Base-by-base conservation (phyloP, 2,113 vertebrate species). In the Microcebus jonahi region DNA sequence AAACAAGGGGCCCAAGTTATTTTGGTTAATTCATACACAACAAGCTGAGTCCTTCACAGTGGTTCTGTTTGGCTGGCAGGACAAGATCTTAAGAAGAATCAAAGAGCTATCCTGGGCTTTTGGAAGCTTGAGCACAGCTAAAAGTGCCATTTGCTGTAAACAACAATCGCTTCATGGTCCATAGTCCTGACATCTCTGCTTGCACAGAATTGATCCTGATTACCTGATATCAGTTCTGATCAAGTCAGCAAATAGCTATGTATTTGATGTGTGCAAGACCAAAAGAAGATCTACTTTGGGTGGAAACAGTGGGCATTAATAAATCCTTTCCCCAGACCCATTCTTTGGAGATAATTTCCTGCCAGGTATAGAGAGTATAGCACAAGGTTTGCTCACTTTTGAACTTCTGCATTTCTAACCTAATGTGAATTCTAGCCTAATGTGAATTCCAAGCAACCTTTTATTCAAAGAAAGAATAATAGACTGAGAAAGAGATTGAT, bases 401-500 rank as follows among this genome's bases (percentile, higher is more conserved):
- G 42, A 95, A 93, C 85, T 95, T 90, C 5, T 77, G 55, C 71
- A 76, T 92, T 92, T 75, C 87, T 95, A 70, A 94, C 61, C 53
- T 61, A 88, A 85, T 82, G 70, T 94, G 96, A 95, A 94, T 96
- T 88, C 71, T 95, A 70, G 93, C 61, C 53, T 61, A 88, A 85
- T 82, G 70, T 94, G 96, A 95, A 94, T 96, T 88, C 71, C 88
- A 82, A 92, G 90, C 76, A 88, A 67, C 71, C 70, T 97, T 94
- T 94, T 95, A 85, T 75, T 94, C 95, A 92, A 92, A 92, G 55
- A 63, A 96, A 95, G 94, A 96, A 88, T 73, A 95, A 96, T 71
- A 97, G 59, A 21, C 77, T 92, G 83, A 83, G 88, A 92, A 92
- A 89, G 80, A 97, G 96, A 96, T 97, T 97, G 70, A 93, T 96